Evolutionary conservation across 2,888 invertebrate species (phyloP), one percentile per base, ranked within the genome.

Genomic region (Leptarthrus brevirostris): DNA sequence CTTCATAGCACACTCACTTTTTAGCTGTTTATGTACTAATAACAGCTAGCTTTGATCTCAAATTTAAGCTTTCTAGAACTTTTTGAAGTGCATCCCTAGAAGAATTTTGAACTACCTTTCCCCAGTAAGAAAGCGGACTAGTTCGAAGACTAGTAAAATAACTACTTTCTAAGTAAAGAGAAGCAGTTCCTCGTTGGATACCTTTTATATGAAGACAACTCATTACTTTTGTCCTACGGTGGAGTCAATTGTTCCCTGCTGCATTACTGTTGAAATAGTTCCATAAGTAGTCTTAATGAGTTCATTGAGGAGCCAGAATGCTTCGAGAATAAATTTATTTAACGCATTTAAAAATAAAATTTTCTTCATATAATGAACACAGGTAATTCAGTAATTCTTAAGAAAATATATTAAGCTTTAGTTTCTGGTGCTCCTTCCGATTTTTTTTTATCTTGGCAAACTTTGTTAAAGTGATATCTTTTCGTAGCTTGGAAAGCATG

Each of bases 171-270:
- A 47, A 47, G n/a, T 3, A 47, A 47, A 3, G 47, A 47, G 47
- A 3, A 47, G 47, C 12, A 47, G 47, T 47, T 30, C 30, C 8
- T 8, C 3, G 30, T 30, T 30, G 30, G 30, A 30, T 30, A 30
- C 30, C 30, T 30, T 30, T 30, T 30, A 30, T 30, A 30, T 30
- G 30, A 30, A 30, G 8, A 30, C 30, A 54, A 54, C 54, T 54
- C 22, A 54, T 20, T 54, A 54, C 54, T 54, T 54, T 54, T 22
- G 54, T 54, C 54, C n/a, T 54, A 22, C 16, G 54, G 30, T 30
- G 30, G 47, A 47, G 47, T 47, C 47, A 47, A 47, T 47, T 47
- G 47, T 47, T 16, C 47, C 47, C 47, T 47, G 47, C 47, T 47
- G 16, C n/a, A 47, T 47, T 47, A 47, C 47, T 47, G 3, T 47